Evolutionary conservation across 2,797 vertebrate species (phyloP).

Genomic region (Morelia viridis): DNA sequence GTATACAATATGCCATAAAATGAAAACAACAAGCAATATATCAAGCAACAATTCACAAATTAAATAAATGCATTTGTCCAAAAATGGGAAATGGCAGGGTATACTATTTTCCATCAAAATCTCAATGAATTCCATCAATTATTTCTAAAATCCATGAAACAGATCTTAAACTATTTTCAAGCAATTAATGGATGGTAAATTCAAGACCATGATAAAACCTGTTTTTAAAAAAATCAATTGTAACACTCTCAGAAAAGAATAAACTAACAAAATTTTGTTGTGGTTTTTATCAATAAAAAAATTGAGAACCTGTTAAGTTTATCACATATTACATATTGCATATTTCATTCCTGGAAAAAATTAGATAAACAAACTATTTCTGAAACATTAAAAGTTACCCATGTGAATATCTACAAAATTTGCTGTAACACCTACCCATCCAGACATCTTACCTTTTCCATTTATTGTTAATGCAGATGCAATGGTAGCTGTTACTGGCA

Average conservation of each 20-base stretch:
- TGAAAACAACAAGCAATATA: background rate
- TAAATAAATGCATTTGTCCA: background rate
- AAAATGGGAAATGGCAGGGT: background rate
- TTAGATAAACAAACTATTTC: background rate
- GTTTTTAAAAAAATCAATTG: conserved; percentile 39
- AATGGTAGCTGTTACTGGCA: conserved; percentile 81
- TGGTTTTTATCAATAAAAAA: conserved; percentile 5
- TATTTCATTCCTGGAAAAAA: conserved; percentile 9
- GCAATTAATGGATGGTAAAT: conserved; percentile 32
- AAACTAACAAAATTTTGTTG: conserved; percentile 18
- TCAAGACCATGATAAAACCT: conserved; percentile 28
- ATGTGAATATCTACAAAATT: background rate
- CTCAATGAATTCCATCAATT: background rate
- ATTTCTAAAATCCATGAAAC: conserved; percentile 23
- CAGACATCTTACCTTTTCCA: conserved; percentile 79
- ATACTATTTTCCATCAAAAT: background rate
- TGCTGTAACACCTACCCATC: fast-evolving
- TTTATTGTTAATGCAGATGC: conserved; percentile 82
- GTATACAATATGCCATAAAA: background rate
- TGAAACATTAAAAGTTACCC: background rate
- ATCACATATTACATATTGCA: background rate
- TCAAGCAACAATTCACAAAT: background rate
- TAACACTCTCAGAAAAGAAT: conserved; percentile 6
- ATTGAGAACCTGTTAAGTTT: background rate
- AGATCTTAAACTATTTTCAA: conserved; percentile 20